Base-by-base conservation (phyloP, 2,113 vertebrate species). In the Indicator maculatus region DNA sequence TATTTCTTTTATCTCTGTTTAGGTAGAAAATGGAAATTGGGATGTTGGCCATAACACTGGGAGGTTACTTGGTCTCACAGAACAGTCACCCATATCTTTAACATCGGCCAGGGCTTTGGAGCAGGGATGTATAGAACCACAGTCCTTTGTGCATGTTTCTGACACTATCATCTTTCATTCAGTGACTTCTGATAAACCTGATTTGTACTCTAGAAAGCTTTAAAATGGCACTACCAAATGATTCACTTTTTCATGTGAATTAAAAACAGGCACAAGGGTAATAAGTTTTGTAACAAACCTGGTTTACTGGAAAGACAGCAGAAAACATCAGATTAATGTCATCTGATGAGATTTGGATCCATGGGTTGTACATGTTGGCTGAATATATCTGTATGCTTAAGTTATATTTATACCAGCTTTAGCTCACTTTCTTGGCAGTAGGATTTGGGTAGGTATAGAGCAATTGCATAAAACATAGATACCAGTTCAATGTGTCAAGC, bases 351-450 rank as follows among this genome's bases (percentile, higher is more conserved):
- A 73, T 59, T 56, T 73, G 83, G 45, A 71, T 38, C 83, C 39
- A 31, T 26, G 20, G 30, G 11, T 65, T 41, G 61, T 20, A 11
- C 24, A 6, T 31, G 38, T 61, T 77, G 74, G 64, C 93, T 93
- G 74, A 76, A 83, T 73, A 20, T 12, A 72, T 63, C 63, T 88
- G 11, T 73, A 23, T 38, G 38, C 47, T 55, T 76, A 56, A 92
- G 26, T 86, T 61, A 6, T 73, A 59, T 73, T 85, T 90, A 71
- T 53, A 70, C 16, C 69, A 81, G 65, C 70, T 86, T 93, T 66
- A 93, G 28, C 69, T 67, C 79, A 36, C 52, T 93, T 88, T 79
- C 65, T 91, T 86, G 89, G 79, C 33, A 69, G 72, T 31, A 44
- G 58, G 84, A 58, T 91, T 92, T 60, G 86, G 58, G 58, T 75